Evolutionary conservation across 2,113 vertebrate species (phyloP), one percentile per base, ranked within the genome.

Genomic region (Monopterus albus): DNA sequence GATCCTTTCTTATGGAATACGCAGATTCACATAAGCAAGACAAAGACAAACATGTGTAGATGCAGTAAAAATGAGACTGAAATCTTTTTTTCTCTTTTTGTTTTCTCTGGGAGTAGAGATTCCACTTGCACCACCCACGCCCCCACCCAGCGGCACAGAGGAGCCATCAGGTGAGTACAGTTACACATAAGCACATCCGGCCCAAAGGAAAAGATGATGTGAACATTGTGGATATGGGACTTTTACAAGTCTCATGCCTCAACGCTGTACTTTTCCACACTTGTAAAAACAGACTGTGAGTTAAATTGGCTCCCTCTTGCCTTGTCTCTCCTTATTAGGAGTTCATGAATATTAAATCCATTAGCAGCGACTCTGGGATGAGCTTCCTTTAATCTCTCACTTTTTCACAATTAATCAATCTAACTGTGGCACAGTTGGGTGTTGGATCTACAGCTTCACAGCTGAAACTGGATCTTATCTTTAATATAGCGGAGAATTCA

Each of bases 71-170:
- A 73, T 46, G 15, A 58, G 46, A 75, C 57, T 78, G 15, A 31
- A 31, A 81, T 75, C 26, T 14, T 17, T 77, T 15, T 76, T 64
- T 75, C 64, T 61, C 60, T 76, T 65, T 53, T 72, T 15, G 51
- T 86, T 75, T 25, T 35, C 45, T 84, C 70, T 42, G 20, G 39
- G 63, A 91, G 89, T 86, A 98, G 97, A 99, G 92, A 98, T 99
- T 80, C 97, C 97, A 0, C 92, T 95, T 0, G 94, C 94, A 0
- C 96, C 96, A 0, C 95, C 95, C 0, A 95, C 97, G 36, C 97
- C 97, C 0, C 87, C 95, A 0, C 91, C 95, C 78, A 97, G 94
- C 93, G 96, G 95, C 69, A 93, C 95, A 0, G 96, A 98, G 78
- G 95, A 96, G 62, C 95, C 95, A 0, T 95, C 95, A 93, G 97